Evolutionary conservation across 2,888 invertebrate genomes (phyloP), one percentile per base, ranked within the genome.

Genomic region (Serrognathus titanus): DNA sequence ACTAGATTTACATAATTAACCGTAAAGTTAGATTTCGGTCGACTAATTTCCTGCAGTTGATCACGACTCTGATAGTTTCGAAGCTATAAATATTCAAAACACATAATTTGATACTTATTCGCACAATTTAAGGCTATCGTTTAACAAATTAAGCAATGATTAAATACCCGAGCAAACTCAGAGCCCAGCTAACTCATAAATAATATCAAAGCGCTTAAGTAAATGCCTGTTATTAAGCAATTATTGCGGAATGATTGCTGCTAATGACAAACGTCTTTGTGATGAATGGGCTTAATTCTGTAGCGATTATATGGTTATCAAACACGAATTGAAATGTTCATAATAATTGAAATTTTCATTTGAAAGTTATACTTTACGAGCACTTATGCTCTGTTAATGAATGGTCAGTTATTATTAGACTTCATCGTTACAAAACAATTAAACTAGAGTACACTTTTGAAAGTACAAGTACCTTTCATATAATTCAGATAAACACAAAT

Each of bases 191-290:
- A 59, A 51, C 53, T 52, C 58, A 62, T 63, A 57, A 63, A 60
- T 57, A 59, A 56, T 55, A 55, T 60, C 58, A 54, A 55, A 63
- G 41, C 54, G 62, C 55, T 52, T 53, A 56, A 55, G 59, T 53
- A 60, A 62, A 63, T 59, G 55, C 52, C 43, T 31, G 59, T 54
- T 63, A 64, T 64, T 63, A 64, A 62, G 62, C 59, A 64, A 65
- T 63, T 65, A 65, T 59, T 49, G 55, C 58, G 59, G 62, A 63
- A 59, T 60, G 63, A 63, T 61, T 62, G 60, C 62, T 58, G 58
- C 50, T 65, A 65, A 65, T 65, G 65, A 62, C 61, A 63, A 57
- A 54, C 61, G 61, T 63, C 61, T 62, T 60, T 51, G 58, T 63
- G 61, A 61, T 58, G 62, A 64, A 63, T 60, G 60, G 60, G 53